Evolutionary conservation across 35 echinoderm and acorn worm species (phyloP), one percentile per base, ranked within the genome.

Genomic region (Apostichopus californicus): DNA sequence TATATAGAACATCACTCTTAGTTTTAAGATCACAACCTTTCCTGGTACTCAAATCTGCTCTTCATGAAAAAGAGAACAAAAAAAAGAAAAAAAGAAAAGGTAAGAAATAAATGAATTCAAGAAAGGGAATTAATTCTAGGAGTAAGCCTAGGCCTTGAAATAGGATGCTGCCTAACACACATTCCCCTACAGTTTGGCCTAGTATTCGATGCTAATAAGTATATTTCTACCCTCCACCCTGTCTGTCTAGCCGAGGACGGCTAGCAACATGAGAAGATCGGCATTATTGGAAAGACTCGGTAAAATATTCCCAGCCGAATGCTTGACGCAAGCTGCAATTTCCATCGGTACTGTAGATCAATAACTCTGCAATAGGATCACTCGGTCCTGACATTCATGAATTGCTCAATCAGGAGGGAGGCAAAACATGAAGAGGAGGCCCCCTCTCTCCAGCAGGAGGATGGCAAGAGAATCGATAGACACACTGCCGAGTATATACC

Each of bases 331-430:
- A 83, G 46, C 80, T 83, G 80, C 80, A 83, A 83, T 83, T 83
- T 83, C 52, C 80, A 12, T 55, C 80, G 9, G 80, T 53, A 55
- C 26, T 46, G 34, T 46, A 46, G 34, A 46, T 46, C 34, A 46
- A 83, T 83, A 25, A 15, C 18, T 83, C 46, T 83, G 34, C 24
- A 55, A 8, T 46, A 4, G 10, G 80, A 83, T n/a, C 80, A 17
- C 80, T 53, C 80, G 26, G 55, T 56, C 80, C 80, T 83, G 80
- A 83, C 80, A 83, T 83, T 83, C 80, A 83, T 83, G 80, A 83
- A 83, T 0, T 83, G 80, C 55, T 56, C 80, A 83, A 83, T 83
- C 54, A 83, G 34, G 55, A 55, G 79, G 25, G 79, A 81, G 79
- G 79, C 11, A 81, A 25, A 14, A 81, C 79, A 81, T 81, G 80